Base-by-base conservation (phyloP, 2,888 invertebrate genomes). In the Meteorus cinctellus region DNA sequence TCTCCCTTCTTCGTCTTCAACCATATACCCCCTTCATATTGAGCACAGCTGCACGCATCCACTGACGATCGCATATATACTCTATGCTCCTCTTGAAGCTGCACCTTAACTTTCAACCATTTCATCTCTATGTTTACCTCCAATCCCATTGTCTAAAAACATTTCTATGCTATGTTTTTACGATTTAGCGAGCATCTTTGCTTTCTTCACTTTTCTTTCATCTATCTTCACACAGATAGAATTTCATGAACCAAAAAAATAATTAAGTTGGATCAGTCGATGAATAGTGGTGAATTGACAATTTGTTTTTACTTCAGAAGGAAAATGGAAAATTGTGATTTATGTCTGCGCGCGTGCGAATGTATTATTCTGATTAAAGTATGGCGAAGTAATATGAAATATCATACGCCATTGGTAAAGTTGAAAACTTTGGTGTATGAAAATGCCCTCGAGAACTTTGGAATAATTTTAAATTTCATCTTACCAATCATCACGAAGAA, bases 401-500 rank as follows among this genome's bases (percentile, higher is more conserved):
- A 16, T 19, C 62, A 24, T 63, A 63, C 27, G 16, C 45, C 24
- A 62, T 62, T 27, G 16, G 63, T 45, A n/a, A 41, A 12, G 0
- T 19, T 27, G 5, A 48, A 63, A 63, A 63, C 27, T n/a, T 69
- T 63, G 27, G 29, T 63, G n/a, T 72, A 27, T 29, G 4, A 72
- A 41, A 51, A 72, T 27, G 24, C 34, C 27, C 36, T 45, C 36
- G 8, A 24, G 29, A 62, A 63, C 63, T 63, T 62, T 62, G 6
- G 62, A 51, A 34, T 72, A 72, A 72, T 72, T 63, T 71, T 48
- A 72, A 63, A 72, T 63, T 72, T 45, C 41, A 63, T 72, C 72
- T 62, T 48, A 29, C 62, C 72, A 63, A 72, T 65, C 62, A 63
- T 48, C 24, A 55, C 55, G 55, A 55, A 55, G 31, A 41, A 45